Evolutionary conservation across 2,797 vertebrate genomes (phyloP).

Genomic region (Sebastes taczanowskii): DNA sequence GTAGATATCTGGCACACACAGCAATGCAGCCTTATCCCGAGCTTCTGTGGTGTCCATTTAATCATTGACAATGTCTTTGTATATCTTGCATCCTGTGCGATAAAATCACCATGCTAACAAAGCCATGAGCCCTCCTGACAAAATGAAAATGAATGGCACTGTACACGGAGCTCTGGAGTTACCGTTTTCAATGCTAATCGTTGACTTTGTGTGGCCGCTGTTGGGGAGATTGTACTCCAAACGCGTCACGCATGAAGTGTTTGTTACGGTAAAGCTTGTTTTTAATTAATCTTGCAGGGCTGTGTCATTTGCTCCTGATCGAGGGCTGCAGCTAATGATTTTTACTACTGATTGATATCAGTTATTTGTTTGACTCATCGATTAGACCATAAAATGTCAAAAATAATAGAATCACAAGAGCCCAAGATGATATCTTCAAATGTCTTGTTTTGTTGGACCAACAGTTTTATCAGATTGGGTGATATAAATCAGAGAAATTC

Average conservation of each 20-base stretch:
- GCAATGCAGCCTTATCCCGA: conserved; percentile 56
- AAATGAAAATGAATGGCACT: conserved; percentile 43
- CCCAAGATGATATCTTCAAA: not conserved
- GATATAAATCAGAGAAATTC: not conserved
- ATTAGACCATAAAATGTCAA: not conserved
- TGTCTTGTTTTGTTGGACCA: not conserved
- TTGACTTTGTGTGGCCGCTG: conserved; percentile 24
- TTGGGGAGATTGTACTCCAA: not conserved
- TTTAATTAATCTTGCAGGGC: conserved; percentile 8
- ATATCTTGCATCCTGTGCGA: conserved; percentile 60
- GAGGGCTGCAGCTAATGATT: not conserved
- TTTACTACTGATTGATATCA: not conserved
- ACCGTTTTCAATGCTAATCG: conserved; percentile 33
- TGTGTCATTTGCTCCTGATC: not conserved
- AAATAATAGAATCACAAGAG: too few species aligned
- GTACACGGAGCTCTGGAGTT: conserved; percentile 11
- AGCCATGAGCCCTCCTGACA: conserved; percentile 41
- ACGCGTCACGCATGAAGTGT: not conserved
- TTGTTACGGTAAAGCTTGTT: not conserved
- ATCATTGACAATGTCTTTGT: conserved; percentile 75
- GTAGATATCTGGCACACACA: conserved; percentile 64
- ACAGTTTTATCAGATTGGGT: not conserved
- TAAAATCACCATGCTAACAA: conserved; percentile 64
- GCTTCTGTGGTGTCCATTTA: conserved; percentile 67
- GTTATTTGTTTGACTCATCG: not conserved